Evolutionary conservation across 2,797 vertebrate species (phyloP), one percentile per base, ranked within the genome.

Genomic region (Sebastes minor): DNA sequence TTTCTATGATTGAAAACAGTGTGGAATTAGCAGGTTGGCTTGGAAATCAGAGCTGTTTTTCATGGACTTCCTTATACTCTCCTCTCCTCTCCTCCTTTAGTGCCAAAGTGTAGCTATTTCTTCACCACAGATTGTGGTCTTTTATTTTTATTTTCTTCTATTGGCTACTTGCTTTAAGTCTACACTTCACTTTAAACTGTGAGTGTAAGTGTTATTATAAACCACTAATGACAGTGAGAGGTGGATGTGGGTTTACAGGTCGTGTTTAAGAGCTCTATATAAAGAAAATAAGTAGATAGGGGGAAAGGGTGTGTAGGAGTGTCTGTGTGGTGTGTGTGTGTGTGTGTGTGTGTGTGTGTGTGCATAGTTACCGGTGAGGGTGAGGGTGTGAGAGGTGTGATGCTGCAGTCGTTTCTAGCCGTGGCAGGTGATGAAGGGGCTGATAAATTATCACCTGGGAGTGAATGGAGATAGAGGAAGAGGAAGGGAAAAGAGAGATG

Each of bases 371-470:
- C 97, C 84, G 97, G 98, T 0, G 97, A 98, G 76, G 96, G 96
- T 0, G 97, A 97, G 0, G 98, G 98, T 0, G 98, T 99, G 90
- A 99, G 94, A 0, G 98, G 98, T 1, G 97, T 95, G n/a, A 99
- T 99, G 91, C 94, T 95, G 87, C 97, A 99, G 91, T 97, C 97
- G 25, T 96, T 97, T 74, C 94, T 89, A 23, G 87, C 92, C 18
- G 91, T 94, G 71, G 95, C 95, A 0, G 97, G 97, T 3, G 97
- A 97, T 0, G 96, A 95, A 0, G 96, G 94, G 0, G 74, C 93
- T 4, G 95, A 94, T 25, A 38, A 71, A 55, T 83, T 90, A 86
- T 0, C 95, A 86, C 90, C 97, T 98, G 85, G 9, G 82, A 90
- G 56, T 55, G 1, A 69, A 72, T 8, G 1, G 30, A 46, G 8